Evolutionary conservation across 2,888 invertebrate species (phyloP).

Genomic region (Philaethria dido): DNA sequence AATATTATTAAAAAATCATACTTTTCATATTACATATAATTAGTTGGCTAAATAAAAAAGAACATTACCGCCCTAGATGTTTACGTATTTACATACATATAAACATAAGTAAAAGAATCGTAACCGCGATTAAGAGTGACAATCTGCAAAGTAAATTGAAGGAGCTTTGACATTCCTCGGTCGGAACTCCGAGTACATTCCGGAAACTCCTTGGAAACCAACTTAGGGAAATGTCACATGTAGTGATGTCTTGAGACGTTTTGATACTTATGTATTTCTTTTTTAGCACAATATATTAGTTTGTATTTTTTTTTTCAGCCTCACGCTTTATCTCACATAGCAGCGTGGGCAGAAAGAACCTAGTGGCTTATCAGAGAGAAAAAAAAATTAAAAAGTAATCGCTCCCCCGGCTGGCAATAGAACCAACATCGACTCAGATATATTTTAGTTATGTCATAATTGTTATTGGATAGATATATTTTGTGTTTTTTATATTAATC

Average conservation of each 20-base stretch:
- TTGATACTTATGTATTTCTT: slow-evolving; percentile 55
- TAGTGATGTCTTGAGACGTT: slow-evolving; percentile 37
- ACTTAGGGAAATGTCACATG: slow-evolving; percentile 48
- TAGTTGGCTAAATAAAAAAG: background rate
- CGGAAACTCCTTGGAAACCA: slow-evolving; percentile 43
- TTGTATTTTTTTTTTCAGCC: no score
- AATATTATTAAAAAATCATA: background rate
- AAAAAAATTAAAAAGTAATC: no score
- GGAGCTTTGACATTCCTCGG: slow-evolving; percentile 50
- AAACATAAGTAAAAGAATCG: slow-evolving; percentile 26
- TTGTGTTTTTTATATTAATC: no score
- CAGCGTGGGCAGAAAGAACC: no score
- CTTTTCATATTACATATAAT: background rate
- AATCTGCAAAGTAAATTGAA: slow-evolving; percentile 57
- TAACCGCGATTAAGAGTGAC: slow-evolving; percentile 62
- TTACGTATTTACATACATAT: background rate
- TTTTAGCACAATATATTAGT: no score
- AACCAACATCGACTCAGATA: no score
- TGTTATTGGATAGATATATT: no score
- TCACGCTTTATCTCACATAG: no score
- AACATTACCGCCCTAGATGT: background rate
- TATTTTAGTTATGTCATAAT: no score
- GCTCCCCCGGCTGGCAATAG: no score
- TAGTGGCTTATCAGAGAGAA: no score
- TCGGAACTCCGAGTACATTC: slow-evolving; percentile 31